Conservation (phyloP, 2,113 vertebrate species). For the Chionodraco myersi region DNA sequence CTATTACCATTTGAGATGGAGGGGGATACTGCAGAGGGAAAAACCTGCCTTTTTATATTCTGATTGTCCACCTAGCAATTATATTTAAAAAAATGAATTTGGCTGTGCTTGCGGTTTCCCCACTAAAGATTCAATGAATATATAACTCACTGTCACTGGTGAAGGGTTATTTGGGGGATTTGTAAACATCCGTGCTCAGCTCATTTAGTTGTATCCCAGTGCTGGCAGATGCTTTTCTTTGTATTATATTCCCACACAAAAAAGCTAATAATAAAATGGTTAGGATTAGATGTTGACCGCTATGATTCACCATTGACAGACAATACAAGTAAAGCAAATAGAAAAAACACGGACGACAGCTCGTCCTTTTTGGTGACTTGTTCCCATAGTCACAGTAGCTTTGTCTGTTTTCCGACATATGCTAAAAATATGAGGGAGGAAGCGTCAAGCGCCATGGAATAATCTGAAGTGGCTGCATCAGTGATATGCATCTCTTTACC, state of each 20-base stretch:
- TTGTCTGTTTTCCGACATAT: constrained; percentile 63
- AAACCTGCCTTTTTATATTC: constrained; percentile 44
- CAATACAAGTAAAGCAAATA: constrained; percentile 12
- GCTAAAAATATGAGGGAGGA: constrained; percentile 59
- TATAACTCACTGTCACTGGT: constrained; percentile 66
- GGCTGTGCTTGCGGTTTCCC: constrained; percentile 57
- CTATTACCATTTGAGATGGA: constrained; percentile 58
- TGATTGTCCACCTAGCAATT: constrained; percentile 65
- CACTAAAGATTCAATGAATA: constrained; percentile 74
- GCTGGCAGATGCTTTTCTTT: constrained; percentile 56
- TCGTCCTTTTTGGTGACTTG: constrained; percentile 35
- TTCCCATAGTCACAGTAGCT: constrained; percentile 29
- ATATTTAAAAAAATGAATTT: constrained; percentile 64
- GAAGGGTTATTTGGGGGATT: constrained; percentile 75
- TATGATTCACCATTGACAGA: constrained; percentile 44
- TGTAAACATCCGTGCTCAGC: constrained; percentile 75
- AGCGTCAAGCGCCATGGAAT: constrained; percentile 56
- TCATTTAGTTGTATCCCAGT: constrained; percentile 69
- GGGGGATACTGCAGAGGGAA: constrained; percentile 42
- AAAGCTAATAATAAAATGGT: constrained; percentile 47
- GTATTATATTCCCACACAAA: constrained; percentile 57
- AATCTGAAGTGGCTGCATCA: constrained; percentile 69
- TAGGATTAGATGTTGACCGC: constrained; percentile 54
- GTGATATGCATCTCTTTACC: constrained; percentile 74
- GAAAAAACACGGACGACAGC: constrained; percentile 3